phyloP scores from a whole-genome alignment of 2,888 invertebrate species.

The Rambutsinella grinnellia region DNA sequence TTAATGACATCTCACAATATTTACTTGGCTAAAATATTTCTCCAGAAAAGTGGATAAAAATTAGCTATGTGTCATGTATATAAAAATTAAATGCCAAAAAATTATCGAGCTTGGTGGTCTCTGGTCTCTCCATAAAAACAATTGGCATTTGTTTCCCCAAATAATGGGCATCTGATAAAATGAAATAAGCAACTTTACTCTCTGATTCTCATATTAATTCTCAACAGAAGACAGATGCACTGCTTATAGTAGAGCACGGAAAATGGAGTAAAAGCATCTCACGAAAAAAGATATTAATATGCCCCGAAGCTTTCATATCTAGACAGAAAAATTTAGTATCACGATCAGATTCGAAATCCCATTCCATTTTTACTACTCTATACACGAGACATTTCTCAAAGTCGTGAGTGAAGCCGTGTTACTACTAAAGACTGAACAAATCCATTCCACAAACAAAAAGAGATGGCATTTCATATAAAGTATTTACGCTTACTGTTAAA shows the following conservation, averaged over 20 bases:
- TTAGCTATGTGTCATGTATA: too few species aligned
- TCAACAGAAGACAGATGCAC: neutral
- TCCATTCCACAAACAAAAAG: neutral
- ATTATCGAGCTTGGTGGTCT: neutral
- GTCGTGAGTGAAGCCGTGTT: neutral
- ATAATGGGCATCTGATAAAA: neutral
- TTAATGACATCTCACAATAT: slow-evolving; percentile 43
- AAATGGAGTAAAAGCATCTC: neutral
- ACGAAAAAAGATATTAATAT: slow-evolving; percentile 27
- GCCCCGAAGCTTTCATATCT: slow-evolving; percentile 16
- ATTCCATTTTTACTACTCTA: neutral
- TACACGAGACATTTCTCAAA: neutral
- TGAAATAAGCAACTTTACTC: neutral
- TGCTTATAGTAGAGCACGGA: neutral
- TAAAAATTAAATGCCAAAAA: neutral
- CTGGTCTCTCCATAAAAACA: neutral
- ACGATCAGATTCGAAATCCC: neutral
- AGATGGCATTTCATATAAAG: neutral
- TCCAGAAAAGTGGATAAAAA: slow-evolving; percentile 5
- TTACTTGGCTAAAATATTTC: slow-evolving; percentile 10
- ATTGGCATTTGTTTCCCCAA: neutral
- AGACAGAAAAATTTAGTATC: neutral
- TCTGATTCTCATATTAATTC: neutral
- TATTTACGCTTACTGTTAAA: neutral
- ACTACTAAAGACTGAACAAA: neutral